Conservation (phyloP, 2,888 invertebrate genomes). For the Pelosia muscerda region DNA sequence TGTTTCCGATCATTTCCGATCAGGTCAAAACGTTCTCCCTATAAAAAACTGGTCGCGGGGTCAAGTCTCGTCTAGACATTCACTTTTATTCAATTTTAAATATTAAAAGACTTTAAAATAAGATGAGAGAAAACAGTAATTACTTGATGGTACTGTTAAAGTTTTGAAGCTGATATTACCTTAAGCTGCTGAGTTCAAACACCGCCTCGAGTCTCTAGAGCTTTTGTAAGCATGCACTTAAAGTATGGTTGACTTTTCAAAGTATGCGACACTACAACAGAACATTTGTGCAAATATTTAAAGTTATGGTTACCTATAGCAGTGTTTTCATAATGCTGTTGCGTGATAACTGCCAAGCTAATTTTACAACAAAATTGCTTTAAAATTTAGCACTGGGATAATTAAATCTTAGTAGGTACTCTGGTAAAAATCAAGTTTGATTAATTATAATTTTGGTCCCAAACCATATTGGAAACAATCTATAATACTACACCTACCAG, state of each 20-base stretch:
- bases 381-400: neutral
- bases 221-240: neutral
- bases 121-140: neutral
- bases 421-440: neutral
- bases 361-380: neutral
- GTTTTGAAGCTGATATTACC: neutral
- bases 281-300: constrained; percentile 19
- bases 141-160: neutral
- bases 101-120: too few species aligned
- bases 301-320: constrained; percentile 5
- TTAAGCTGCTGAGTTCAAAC: neutral
- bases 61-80: too few species aligned
- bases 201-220: neutral
- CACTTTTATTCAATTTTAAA: too few species aligned
- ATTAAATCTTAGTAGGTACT: neutral
- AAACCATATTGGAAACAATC: neutral
- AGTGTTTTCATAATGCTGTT: neutral
- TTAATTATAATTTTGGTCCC: neutral
- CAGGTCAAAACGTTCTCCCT: too few species aligned
- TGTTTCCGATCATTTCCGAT: too few species aligned
- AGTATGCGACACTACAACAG: constrained; percentile 15
- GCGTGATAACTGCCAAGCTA: neutral
- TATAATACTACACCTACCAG: too few species aligned
- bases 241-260: neutral
- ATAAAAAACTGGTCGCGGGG: too few species aligned